phyloP scores from a whole-genome alignment of 1,140 invertebrate species.

The Brachionus sp. region DNA sequence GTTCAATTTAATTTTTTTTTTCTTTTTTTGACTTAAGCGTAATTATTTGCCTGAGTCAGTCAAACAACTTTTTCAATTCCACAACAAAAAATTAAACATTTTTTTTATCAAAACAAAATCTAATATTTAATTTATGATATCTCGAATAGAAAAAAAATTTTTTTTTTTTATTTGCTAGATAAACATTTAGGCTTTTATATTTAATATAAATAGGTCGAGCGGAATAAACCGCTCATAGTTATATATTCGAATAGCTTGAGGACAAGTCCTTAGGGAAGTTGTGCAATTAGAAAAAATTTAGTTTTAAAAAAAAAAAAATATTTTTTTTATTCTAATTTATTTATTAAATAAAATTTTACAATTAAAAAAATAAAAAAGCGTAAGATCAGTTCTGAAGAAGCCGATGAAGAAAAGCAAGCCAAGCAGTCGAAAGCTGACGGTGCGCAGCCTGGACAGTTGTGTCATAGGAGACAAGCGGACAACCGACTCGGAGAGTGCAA shows the following conservation, averaged over 20 bases:
- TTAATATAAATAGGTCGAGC: neutral
- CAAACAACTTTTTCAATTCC: neutral
- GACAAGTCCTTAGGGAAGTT: neutral
- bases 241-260: neutral
- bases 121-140: too few species aligned
- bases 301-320: neutral
- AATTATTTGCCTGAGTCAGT: neutral
- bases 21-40: neutral
- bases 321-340: neutral
- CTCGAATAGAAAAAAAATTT: too few species aligned
- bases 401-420: slow-evolving; percentile 6
- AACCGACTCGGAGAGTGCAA: neutral
- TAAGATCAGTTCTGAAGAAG: slow-evolving; percentile 9
- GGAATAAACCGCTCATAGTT: neutral
- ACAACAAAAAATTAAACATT: neutral
- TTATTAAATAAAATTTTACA: neutral
- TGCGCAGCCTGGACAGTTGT: neutral
- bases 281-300: neutral
- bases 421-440: neutral
- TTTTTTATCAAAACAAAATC: too few species aligned
- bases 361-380: neutral
- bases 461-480: neutral
- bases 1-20: neutral
- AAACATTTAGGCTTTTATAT: neutral
- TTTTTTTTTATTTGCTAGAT: neutral